Base-by-base conservation (phyloP, 2,113 vertebrate genomes). In the Ailurus styani region DNA sequence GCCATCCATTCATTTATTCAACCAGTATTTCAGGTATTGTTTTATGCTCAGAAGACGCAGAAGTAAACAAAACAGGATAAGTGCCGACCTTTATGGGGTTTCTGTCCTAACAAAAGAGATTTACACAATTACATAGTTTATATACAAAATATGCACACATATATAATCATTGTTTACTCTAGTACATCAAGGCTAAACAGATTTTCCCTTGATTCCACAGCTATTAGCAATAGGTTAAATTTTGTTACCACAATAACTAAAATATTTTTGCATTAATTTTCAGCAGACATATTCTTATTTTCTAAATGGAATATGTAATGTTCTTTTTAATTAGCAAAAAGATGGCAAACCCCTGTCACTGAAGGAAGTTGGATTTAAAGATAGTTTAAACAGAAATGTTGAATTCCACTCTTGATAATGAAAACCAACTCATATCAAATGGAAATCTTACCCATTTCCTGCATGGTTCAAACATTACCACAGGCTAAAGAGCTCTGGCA, bases 221-320 rank as follows among this genome's bases (percentile, higher is more conserved):
- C 52, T 95, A 52, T 91, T 91, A 82, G 29, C 40, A 93, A 82
- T 86, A 86, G 14, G 34, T 9, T 92, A 95, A 95, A 84, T 18
- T 90, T 95, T 82, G 50, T 75, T 95, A 93, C 13, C 95, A 23
- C 31, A 96, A 82, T 75, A 91, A 79, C 10, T 84, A 96, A 92
- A 81, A 93, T 93, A 93, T 75, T 93, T 90, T 95, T 87, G 73
- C 72, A 93, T 75, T 96, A 84, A 55, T 89, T 93, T 95, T 91
- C 40, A 64, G 29, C 27, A 75, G 20, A 94, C 6, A 79, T 81
- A 86, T 72, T 90, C 72, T 96, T 82, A 93, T 68, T 94, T 89
- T 93, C 15, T 75, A 90, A 75, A 52, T 45, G 27, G 20, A 91
- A 90, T 85, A 75, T 90, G 5, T 79, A n/a, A 62, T 81, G 54